These are phyloP conservation scores for Phymatocera aterrima DNA, from an alignment of 2,888 invertebrate species.

Conservation along the genomic window DNA sequence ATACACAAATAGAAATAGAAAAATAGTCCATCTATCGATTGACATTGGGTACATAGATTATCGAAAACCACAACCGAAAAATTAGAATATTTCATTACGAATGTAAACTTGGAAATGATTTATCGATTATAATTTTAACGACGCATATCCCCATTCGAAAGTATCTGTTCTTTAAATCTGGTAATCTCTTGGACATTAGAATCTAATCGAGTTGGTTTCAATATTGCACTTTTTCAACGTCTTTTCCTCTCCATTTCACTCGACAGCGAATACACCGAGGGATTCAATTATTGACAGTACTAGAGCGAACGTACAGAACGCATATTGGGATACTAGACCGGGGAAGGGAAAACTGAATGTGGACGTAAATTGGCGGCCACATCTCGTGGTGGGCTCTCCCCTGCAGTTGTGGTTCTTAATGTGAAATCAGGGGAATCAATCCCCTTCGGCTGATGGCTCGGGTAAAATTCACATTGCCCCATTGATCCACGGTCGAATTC, in stretches of 20 bases:
- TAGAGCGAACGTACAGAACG: too few species aligned
- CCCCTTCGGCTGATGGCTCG: slow-evolving; percentile 8
- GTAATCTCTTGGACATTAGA: not conserved
- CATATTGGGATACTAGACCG: too few species aligned
- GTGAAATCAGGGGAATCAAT: slow-evolving; percentile 26
- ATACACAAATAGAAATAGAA: too few species aligned
- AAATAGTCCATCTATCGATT: too few species aligned
- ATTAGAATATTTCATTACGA: too few species aligned
- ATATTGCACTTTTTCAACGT: not conserved
- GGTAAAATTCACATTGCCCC: slow-evolving; percentile 4
- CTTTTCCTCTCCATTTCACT: not conserved
- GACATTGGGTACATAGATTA: too few species aligned
- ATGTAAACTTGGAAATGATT: too few species aligned
- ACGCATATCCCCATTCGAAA: too few species aligned
- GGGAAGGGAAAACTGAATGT: slow-evolving; percentile 3
- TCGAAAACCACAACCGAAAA: too few species aligned
- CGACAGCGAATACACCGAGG: not conserved
- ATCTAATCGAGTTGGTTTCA: not conserved
- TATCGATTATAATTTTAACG: too few species aligned
- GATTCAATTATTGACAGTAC: slow-evolving; percentile 31
- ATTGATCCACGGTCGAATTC: not conserved
- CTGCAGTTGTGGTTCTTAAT: slow-evolving; percentile 36
- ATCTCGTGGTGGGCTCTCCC: slow-evolving; percentile 9
- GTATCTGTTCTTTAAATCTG: not conserved
- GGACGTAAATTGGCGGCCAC: slow-evolving; percentile 26